Conservation (phyloP, 2,797 vertebrate species). For the Falco cherrug region DNA sequence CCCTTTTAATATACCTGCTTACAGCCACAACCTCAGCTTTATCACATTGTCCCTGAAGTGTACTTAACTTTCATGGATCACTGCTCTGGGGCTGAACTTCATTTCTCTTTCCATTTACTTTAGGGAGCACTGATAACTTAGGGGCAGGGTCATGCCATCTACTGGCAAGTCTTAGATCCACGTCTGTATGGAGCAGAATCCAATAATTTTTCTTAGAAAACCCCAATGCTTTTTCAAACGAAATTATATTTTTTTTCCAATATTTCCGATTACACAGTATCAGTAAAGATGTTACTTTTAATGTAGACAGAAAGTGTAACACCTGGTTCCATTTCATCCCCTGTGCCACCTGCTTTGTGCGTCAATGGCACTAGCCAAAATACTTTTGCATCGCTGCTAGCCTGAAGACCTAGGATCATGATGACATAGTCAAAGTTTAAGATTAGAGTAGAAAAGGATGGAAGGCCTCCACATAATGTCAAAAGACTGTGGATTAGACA, state of each 20-base stretch:
- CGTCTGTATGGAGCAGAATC: not conserved
- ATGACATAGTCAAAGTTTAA: not conserved
- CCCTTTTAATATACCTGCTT: not conserved
- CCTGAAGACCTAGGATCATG: not conserved
- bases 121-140: not conserved
- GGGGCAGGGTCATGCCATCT: not conserved
- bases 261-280: not conserved
- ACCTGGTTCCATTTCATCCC: not conserved
- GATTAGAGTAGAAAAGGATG: not conserved
- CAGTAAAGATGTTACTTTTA: not conserved
- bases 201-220: not conserved
- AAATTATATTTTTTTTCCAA: not conserved
- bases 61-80: slow-evolving; percentile 53
- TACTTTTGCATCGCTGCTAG: not conserved
- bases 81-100: not conserved
- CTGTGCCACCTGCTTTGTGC: not conserved
- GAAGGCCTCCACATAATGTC: not conserved
- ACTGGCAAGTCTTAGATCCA: not conserved
- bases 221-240: not conserved
- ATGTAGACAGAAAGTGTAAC: not conserved
- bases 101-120: slow-evolving; percentile 31
- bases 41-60: slow-evolving; percentile 2
- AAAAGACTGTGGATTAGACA: not conserved
- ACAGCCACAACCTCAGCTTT: slow-evolving; percentile 8
- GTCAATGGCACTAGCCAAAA: not conserved